A percentile compares a stretch with the other conserved stretches of the same genome.
phyloP scores from a whole-genome alignment of 2,113 vertebrate species.

The Catharus bicknelli region DNA sequence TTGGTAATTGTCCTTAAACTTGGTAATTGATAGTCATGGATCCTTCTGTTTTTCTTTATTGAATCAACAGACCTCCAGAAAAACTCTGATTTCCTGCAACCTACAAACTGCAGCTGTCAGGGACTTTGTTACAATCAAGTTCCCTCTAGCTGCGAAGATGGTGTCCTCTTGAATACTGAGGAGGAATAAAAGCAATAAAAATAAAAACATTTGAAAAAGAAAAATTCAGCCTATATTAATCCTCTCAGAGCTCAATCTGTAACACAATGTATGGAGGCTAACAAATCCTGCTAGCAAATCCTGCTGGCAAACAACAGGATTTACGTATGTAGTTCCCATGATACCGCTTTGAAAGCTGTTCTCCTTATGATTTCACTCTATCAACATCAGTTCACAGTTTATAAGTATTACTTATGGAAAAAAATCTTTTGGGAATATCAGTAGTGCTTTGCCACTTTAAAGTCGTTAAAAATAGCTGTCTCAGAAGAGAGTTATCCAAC shows the following conservation, averaged over 20 bases:
- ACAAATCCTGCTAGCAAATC: constrained; percentile 3
- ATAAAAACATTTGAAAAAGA: not conserved
- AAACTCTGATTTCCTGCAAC: not conserved
- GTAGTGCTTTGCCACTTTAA: not conserved
- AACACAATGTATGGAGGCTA: not conserved
- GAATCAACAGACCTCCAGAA: not conserved
- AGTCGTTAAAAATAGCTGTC: not conserved
- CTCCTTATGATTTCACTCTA: not conserved
- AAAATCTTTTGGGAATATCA: not conserved
- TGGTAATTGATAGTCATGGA: not conserved
- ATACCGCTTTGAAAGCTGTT: constrained; percentile 13
- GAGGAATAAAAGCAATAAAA: not conserved
- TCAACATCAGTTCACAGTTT: constrained; percentile 4
- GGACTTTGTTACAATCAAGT: not conserved
- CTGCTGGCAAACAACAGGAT: constrained; percentile 23
- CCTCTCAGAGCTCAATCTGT: not conserved
- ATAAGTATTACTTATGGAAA: not conserved
- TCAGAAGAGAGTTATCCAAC: not conserved
- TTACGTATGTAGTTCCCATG: not conserved
- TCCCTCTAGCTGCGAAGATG: not conserved
- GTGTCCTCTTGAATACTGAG: not conserved
- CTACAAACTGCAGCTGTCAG: not conserved
- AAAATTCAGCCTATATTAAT: not conserved
- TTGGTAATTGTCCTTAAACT: not conserved
- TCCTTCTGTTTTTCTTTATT: not conserved